phyloP scores from a whole-genome alignment of 2,113 vertebrate species.

The Centropus bengalensis region DNA sequence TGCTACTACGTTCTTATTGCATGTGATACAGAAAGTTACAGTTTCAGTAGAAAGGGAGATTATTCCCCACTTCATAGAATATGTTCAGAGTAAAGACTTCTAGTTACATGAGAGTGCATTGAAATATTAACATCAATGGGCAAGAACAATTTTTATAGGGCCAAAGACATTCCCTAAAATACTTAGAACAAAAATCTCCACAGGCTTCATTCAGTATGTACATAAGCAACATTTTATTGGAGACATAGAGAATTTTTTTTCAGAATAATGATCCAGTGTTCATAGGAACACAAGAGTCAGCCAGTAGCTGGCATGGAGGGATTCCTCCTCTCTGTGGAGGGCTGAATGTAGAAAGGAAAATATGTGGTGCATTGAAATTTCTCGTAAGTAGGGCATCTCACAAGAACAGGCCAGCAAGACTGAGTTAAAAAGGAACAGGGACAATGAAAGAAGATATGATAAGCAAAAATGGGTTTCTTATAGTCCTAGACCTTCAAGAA shows the following conservation, averaged over 20 bases:
- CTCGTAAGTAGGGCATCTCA: neutral
- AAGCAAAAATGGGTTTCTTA: slow-evolving; percentile 37
- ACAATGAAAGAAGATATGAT: neutral
- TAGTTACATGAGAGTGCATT: neutral
- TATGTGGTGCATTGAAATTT: neutral
- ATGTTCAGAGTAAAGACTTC: neutral
- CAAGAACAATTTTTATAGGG: neutral
- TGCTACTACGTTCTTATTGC: neutral
- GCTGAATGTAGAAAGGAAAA: neutral
- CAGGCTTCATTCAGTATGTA: neutral
- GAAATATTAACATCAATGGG: neutral
- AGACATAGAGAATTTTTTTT: neutral
- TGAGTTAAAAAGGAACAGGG: neutral
- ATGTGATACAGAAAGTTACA: neutral
- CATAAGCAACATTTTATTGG: neutral
- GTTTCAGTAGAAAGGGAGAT: neutral
- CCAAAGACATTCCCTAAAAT: neutral
- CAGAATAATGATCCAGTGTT: neutral
- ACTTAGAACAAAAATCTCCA: neutral
- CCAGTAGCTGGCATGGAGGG: neutral
- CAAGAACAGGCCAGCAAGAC: slow-evolving; percentile 4
- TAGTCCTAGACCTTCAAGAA: slow-evolving; percentile 58
- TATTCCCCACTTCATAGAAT: neutral
- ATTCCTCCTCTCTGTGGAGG: neutral
- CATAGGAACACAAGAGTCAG: neutral